Percentiles rank a stretch among this genome's conserved stretches.
phyloP scores from a whole-genome alignment of 2,113 vertebrate genomes.

The Physeter macrocephalus region DNA sequence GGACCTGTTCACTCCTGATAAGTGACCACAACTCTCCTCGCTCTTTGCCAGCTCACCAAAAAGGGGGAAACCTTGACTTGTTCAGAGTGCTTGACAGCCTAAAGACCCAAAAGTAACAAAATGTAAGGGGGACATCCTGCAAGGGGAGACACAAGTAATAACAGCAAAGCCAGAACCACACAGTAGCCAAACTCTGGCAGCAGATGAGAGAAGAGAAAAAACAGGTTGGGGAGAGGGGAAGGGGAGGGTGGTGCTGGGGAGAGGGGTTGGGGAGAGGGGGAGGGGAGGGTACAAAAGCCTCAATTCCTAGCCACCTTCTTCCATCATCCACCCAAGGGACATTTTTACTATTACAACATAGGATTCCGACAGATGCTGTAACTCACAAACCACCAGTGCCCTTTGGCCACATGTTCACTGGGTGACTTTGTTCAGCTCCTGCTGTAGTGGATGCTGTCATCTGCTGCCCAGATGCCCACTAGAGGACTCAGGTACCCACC shows the following conservation, averaged over 20 bases:
- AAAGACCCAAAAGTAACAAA: neutral
- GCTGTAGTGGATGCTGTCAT: neutral
- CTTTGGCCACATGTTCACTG: accelerated
- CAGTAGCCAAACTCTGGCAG: neutral
- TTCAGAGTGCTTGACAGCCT: neutral
- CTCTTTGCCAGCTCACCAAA: neutral
- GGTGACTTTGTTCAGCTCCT: neutral
- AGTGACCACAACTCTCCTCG: neutral
- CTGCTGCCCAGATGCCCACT: neutral
- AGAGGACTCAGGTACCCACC: too few relatives aligned
- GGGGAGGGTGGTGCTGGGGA: accelerated
- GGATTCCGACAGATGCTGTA: accelerated
- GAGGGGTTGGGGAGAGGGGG: too few relatives aligned
- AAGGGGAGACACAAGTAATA: neutral
- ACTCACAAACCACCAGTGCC: neutral
- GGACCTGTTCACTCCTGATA: too few relatives aligned
- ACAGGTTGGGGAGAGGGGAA: accelerated
- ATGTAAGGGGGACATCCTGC: neutral
- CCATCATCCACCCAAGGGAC: accelerated
- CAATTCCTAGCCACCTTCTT: neutral
- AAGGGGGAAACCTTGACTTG: neutral
- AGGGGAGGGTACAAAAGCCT: neutral
- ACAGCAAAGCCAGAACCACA: neutral
- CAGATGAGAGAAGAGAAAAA: neutral
- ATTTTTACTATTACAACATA: too few relatives aligned